Conservation (phyloP, 1,140 invertebrate genomes). For the Drosophila jambulina region DNA sequence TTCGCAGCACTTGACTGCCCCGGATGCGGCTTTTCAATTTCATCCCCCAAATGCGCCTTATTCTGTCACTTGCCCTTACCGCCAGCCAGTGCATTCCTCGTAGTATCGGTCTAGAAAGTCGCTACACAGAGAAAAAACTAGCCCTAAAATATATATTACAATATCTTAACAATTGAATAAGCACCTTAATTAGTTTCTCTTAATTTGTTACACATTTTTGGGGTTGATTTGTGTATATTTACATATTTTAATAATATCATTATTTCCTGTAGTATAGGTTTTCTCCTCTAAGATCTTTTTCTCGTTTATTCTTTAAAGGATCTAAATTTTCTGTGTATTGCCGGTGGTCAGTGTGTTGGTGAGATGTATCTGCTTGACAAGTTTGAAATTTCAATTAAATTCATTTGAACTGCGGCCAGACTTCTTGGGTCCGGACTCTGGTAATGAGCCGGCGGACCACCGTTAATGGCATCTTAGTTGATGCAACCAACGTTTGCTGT, state of each 20-base stretch:
- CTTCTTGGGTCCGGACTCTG: constrained; percentile 44
- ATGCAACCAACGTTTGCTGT: constrained; percentile 35
- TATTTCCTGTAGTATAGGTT: background rate
- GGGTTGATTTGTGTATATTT: no score
- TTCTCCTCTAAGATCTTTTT: background rate
- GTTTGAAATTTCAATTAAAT: constrained; percentile 84
- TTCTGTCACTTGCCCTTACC: background rate
- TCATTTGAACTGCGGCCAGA: constrained; percentile 79
- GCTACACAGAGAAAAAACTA: background rate
- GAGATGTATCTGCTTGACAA: constrained; percentile 67
- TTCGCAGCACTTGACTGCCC: constrained; percentile 72
- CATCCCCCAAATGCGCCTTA: constrained; percentile 7
- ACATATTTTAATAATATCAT: background rate
- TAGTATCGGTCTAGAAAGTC: constrained; percentile 38
- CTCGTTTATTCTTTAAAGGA: no score
- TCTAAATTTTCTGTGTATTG: background rate
- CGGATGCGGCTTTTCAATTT: constrained; percentile 46
- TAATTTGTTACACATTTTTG: no score
- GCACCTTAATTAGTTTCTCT: background rate
- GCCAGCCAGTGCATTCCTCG: constrained; percentile 49
- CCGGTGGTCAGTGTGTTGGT: background rate
- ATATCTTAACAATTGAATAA: background rate
- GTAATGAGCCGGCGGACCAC: constrained; percentile 43
- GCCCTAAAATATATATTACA: background rate
- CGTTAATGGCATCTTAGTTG: constrained; percentile 52